Evolutionary conservation across 1,140 invertebrate species (phyloP).

Genomic region (Zaprionus gabonicus): DNA sequence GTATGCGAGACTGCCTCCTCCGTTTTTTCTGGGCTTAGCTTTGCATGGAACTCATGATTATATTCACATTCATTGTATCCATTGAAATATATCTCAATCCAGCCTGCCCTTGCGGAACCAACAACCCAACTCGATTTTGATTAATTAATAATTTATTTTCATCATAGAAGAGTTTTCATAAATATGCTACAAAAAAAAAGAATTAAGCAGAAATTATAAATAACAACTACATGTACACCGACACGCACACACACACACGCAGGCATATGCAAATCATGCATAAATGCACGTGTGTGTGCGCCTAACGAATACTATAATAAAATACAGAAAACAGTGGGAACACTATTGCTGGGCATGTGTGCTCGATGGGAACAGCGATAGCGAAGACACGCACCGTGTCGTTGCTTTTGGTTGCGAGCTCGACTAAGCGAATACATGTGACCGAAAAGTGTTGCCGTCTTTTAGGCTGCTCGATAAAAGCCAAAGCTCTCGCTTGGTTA

Average conservation of each 20-base stretch:
- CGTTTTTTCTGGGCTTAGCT: too few species aligned
- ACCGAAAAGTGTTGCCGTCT: constrained; percentile 14
- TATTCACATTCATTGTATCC: too few species aligned
- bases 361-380: background rate
- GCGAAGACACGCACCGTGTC: constrained; percentile 4
- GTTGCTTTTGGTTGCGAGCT: background rate
- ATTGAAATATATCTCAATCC: too few species aligned
- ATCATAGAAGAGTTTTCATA: constrained; percentile 25
- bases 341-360: background rate
- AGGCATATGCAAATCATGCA: constrained; percentile 4
- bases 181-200: constrained; percentile 43
- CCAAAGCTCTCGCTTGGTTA: constrained; percentile 26
- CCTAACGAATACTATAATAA: constrained; percentile 65
- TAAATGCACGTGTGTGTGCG: constrained; percentile 23
- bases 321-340: constrained; percentile 52
- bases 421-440: background rate
- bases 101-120: too few species aligned
- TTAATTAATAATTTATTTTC: constrained; percentile 22
- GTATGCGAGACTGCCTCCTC: too few species aligned
- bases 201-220: constrained; percentile 24
- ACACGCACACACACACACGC: background rate
- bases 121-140: background rate
- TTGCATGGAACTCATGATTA: too few species aligned
- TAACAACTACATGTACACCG: constrained; percentile 17
- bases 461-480: constrained; percentile 16